These are phyloP conservation scores for Autographa gamma DNA, from an alignment of 2,888 invertebrate genomes.

Conservation along the genomic window DNA sequence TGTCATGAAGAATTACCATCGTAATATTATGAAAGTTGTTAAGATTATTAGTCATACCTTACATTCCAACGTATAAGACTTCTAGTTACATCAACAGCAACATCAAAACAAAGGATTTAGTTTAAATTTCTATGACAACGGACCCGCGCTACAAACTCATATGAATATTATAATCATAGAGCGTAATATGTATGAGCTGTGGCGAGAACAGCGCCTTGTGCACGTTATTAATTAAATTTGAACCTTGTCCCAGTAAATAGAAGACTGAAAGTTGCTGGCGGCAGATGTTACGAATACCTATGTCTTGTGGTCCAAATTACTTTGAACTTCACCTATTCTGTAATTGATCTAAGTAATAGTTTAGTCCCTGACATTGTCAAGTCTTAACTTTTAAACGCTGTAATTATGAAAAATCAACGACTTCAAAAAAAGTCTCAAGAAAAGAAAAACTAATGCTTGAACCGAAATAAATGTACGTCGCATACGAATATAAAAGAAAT, in stretches of 20 bases:
- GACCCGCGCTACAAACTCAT: slow-evolving; percentile 8
- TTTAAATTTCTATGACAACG: slow-evolving; percentile 5
- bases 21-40: not conserved
- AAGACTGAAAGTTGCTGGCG: not conserved
- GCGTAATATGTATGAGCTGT: not conserved
- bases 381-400: no score
- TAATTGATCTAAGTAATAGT: no score
- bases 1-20: no score
- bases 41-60: not conserved
- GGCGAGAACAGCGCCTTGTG: not conserved
- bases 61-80: not conserved
- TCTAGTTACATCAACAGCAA: slow-evolving; percentile 9
- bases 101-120: slow-evolving; percentile 10
- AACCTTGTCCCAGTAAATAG: not conserved
- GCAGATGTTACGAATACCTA: not conserved
- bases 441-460: no score
- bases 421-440: no score
- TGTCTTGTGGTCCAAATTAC: slow-evolving; percentile 1
- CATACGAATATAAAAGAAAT: no score
- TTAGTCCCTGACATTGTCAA: no score
- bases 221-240: not conserved
- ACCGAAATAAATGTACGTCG: no score
- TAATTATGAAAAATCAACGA: no score
- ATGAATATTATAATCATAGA: slow-evolving; percentile 6
- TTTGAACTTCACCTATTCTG: not conserved